These are phyloP conservation scores for Parapristionchus giblindavisi DNA, from an alignment of 2,888 invertebrate genomes.

Conservation along the genomic window DNA sequence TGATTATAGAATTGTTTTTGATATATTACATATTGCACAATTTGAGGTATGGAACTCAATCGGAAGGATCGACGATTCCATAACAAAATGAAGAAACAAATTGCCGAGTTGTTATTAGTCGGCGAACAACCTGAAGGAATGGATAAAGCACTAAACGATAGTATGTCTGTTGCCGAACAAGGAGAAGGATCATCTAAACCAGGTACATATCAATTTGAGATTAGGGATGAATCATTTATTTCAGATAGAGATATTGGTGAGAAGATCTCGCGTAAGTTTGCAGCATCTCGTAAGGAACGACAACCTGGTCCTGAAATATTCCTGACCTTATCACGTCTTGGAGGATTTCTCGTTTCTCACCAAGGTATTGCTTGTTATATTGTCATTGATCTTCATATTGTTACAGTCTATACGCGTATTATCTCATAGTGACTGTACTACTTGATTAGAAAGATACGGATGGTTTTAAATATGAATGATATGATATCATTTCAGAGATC, in stretches of 20 bases:
- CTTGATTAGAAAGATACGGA: no score
- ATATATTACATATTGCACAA: no score
- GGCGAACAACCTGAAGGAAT: slow-evolving; percentile 39
- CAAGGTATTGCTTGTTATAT: slow-evolving; percentile 33
- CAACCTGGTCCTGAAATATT: slow-evolving; percentile 39
- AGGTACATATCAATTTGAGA: neutral
- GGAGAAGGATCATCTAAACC: neutral
- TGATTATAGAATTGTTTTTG: no score
- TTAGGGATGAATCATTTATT: neutral
- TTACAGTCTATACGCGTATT: neutral
- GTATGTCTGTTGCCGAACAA: slow-evolving; percentile 7
- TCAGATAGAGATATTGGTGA: slow-evolving; percentile 28
- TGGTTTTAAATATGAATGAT: neutral
- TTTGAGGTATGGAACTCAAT: slow-evolving; percentile 5
- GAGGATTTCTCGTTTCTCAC: slow-evolving; percentile 41
- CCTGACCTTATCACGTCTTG: slow-evolving; percentile 39
- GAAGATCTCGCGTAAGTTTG: slow-evolving; percentile 26
- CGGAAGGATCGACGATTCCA: slow-evolving; percentile 27
- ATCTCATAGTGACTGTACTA: no score
- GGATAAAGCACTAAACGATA: slow-evolving; percentile 38
- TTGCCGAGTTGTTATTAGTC: slow-evolving; percentile 41
- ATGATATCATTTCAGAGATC: slow-evolving; percentile 42
- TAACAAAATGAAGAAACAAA: slow-evolving; percentile 43
- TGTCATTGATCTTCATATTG: neutral
- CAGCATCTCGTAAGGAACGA: slow-evolving; percentile 33